Percentiles rank a stretch among this genome's conserved stretches.
Conservation (phyloP, 2,888 invertebrate species). For the Nemotelus nigrinus region DNA sequence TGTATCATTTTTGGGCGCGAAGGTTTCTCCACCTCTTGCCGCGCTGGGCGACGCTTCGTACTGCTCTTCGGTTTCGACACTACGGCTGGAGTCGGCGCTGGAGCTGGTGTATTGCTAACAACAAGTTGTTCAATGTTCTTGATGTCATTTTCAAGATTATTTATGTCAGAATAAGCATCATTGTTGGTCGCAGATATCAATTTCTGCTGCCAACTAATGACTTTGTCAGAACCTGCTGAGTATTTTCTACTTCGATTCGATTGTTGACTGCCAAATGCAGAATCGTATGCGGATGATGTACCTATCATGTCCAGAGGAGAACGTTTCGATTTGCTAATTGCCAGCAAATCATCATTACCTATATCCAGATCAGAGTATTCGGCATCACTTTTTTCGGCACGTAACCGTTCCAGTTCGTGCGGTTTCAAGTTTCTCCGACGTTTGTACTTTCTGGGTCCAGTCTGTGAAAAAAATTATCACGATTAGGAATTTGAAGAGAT, state of each 20-base stretch:
- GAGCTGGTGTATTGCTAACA: constrained; percentile 61
- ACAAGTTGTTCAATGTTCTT: constrained; percentile 65
- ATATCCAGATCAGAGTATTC: constrained; percentile 63
- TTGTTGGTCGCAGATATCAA: constrained; percentile 57
- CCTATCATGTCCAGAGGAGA: constrained; percentile 55
- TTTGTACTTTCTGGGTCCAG: constrained; percentile 82
- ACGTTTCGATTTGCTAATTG: constrained; percentile 51
- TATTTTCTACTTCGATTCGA: constrained; percentile 48
- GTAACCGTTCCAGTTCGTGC: constrained; percentile 68
- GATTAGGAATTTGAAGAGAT: not conserved
- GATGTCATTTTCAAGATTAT: constrained; percentile 65
- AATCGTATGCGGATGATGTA: constrained; percentile 54
- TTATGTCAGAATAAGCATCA: constrained; percentile 65
- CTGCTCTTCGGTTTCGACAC: constrained; percentile 53
- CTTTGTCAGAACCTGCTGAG: constrained; percentile 48
- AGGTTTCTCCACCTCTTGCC: constrained; percentile 56
- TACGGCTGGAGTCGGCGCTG: constrained; percentile 53
- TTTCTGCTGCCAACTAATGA: constrained; percentile 59
- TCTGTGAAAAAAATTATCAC: constrained; percentile 61
- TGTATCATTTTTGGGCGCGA: constrained; percentile 81
- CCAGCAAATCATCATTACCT: constrained; percentile 63
- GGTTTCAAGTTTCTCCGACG: constrained; percentile 79
- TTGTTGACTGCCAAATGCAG: constrained; percentile 50
- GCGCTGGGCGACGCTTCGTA: constrained; percentile 53
- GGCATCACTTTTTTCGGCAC: constrained; percentile 55